These are phyloP conservation scores for Epinephelus coioides DNA, from an alignment of 2,797 vertebrate species.

Conservation along the genomic window DNA sequence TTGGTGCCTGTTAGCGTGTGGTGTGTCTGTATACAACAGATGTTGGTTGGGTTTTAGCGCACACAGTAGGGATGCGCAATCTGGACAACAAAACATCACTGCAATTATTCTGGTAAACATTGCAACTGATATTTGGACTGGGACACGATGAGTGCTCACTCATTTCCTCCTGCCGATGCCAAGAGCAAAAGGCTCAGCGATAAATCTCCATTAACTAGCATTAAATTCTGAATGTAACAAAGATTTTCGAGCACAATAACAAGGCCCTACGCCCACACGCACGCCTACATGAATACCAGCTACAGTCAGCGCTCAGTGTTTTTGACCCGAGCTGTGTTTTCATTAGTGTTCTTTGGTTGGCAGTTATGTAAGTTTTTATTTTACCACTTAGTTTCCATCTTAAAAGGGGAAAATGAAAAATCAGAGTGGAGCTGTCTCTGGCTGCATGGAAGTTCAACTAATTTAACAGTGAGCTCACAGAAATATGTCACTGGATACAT, in stretches of 20 bases:
- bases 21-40: constrained; percentile 21
- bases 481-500: constrained; percentile 19
- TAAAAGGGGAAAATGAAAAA: constrained; percentile 9
- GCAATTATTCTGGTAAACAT: constrained; percentile 40
- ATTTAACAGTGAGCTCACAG: background rate
- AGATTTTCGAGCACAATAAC: constrained; percentile 43
- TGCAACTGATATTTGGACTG: constrained; percentile 34
- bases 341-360: constrained; percentile 47
- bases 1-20: constrained; percentile 13
- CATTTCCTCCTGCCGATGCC: constrained; percentile 28
- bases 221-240: constrained; percentile 56
- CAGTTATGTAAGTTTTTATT: constrained; percentile 34
- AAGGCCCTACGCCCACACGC: constrained; percentile 47
- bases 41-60: constrained; percentile 4
- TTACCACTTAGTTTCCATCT: constrained; percentile 40
- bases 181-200: constrained; percentile 41
- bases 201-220: constrained; percentile 30
- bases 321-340: constrained; percentile 41
- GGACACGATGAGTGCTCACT: constrained; percentile 31
- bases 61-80: constrained; percentile 4
- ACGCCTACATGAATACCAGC: constrained; percentile 46
- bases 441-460: background rate
- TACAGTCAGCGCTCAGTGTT: constrained; percentile 33
- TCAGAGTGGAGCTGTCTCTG: constrained; percentile 2
- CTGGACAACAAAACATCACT: constrained; percentile 17